A percentile compares a stretch with the other conserved stretches of the same genome.
These are phyloP conservation scores for Mesembrinibis cayennensis DNA, from an alignment of 2,113 vertebrate genomes.

Conservation along the genomic window DNA sequence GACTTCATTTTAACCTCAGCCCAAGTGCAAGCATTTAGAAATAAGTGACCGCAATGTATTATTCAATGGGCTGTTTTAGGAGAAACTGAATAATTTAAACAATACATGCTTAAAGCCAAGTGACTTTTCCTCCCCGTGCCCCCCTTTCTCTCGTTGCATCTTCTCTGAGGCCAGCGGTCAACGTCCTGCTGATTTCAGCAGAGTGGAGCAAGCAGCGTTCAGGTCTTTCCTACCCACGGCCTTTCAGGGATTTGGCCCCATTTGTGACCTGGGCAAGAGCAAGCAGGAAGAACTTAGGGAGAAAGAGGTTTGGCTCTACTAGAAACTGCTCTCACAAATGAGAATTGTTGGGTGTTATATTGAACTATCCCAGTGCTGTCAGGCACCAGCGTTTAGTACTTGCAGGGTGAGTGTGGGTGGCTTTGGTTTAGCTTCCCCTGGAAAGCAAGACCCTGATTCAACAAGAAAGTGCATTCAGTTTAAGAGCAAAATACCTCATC, in stretches of 20 bases:
- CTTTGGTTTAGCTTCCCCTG: neutral
- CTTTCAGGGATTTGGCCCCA: neutral
- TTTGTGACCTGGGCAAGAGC: neutral
- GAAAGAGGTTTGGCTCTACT: neutral
- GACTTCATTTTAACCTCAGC: neutral
- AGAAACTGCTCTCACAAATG: neutral
- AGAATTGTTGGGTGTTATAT: neutral
- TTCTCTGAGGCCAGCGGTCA: neutral
- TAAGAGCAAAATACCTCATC: neutral
- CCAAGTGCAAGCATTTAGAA: neutral
- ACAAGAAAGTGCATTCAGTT: neutral
- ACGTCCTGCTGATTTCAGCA: neutral
- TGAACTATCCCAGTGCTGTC: neutral
- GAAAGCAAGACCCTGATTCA: neutral
- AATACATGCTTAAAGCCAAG: neutral
- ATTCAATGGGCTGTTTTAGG: conserved; percentile 4
- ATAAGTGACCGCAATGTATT: neutral
- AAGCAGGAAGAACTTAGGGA: neutral
- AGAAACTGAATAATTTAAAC: conserved; percentile 39
- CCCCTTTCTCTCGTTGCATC: neutral
- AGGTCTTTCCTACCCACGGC: neutral
- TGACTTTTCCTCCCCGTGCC: neutral
- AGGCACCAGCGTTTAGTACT: neutral
- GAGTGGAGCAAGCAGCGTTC: neutral
- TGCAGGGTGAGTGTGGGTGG: neutral